Percentiles rank a stretch among this genome's conserved stretches.
phyloP scores from a whole-genome alignment of 2,113 vertebrate genomes.

The Gambusia affinis region DNA sequence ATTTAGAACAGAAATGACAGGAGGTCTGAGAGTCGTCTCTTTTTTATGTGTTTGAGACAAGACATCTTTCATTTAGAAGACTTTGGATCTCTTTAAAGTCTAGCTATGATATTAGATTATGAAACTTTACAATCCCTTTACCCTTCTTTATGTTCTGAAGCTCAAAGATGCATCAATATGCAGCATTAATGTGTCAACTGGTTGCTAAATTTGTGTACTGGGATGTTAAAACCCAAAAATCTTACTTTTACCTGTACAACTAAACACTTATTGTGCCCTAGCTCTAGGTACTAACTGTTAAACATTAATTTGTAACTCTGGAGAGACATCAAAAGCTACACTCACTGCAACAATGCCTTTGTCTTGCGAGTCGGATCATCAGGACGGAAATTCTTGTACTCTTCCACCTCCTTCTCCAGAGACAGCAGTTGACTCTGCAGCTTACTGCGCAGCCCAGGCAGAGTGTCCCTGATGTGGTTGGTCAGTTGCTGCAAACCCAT shows the following conservation, averaged over 20 bases:
- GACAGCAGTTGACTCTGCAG: conserved; percentile 95
- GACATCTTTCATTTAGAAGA: background rate
- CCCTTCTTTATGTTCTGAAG: background rate
- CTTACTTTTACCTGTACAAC: background rate
- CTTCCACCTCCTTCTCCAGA: conserved; percentile 96
- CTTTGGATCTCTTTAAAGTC: too few relatives aligned
- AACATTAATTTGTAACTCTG: background rate
- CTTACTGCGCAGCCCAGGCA: conserved; percentile 92
- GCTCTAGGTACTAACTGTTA: background rate
- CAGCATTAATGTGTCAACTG: background rate
- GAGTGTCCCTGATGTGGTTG: conserved; percentile 96
- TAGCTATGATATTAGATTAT: background rate
- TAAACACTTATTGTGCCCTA: background rate
- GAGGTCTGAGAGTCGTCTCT: background rate
- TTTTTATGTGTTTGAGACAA: background rate
- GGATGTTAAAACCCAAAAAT: background rate
- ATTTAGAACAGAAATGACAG: conserved; percentile 1
- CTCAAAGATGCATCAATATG: background rate
- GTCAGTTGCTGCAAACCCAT: conserved; percentile 88
- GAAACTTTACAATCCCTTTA: background rate
- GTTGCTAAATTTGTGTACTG: background rate
- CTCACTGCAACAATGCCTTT: conserved; percentile 94
- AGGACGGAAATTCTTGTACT: conserved; percentile 95
- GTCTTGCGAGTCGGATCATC: conserved; percentile 96
- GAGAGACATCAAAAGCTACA: background rate